Percentiles rank a stretch among this genome's conserved stretches.
Conservation (phyloP, 2,888 invertebrate species). For the Aphidoletes aphidimyza region DNA sequence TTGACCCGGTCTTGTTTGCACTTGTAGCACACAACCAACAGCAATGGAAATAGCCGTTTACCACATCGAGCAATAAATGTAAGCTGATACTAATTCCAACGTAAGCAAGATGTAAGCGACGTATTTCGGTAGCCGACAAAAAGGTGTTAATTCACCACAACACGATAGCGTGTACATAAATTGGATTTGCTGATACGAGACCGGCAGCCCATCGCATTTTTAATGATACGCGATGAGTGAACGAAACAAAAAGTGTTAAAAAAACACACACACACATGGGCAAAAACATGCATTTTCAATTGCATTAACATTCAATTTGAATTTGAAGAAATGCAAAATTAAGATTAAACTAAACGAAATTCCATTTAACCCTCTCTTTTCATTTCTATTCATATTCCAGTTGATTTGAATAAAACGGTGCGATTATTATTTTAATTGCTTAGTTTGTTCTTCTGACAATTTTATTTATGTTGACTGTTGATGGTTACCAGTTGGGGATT, state of each 20-base stretch:
- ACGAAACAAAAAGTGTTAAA: slow-evolving; percentile 37
- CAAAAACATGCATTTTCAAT: slow-evolving; percentile 35
- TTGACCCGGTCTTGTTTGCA: slow-evolving; percentile 34
- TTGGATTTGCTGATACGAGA: slow-evolving; percentile 11
- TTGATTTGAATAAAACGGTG: slow-evolving; percentile 29
- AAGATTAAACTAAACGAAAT: slow-evolving; percentile 29
- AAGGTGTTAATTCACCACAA: slow-evolving; percentile 42
- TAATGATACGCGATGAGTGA: neutral
- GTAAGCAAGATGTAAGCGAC: slow-evolving; percentile 36
- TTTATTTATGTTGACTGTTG: slow-evolving; percentile 3
- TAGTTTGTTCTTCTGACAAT: slow-evolving; percentile 42
- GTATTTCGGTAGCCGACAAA: slow-evolving; percentile 51
- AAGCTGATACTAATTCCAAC: slow-evolving; percentile 16
- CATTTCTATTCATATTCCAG: neutral
- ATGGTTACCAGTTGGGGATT: neutral
- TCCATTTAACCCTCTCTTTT: slow-evolving; percentile 12
- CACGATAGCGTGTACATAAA: slow-evolving; percentile 42
- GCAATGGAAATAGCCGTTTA: neutral
- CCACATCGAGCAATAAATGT: neutral
- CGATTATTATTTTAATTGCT: slow-evolving; percentile 42
- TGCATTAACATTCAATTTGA: slow-evolving; percentile 31
- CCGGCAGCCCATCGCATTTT: neutral
- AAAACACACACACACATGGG: neutral
- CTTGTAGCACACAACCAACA: neutral
- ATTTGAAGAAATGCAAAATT: neutral